Base-by-base conservation (phyloP, 2,797 vertebrate genomes). In the Muscicapa striata region DNA sequence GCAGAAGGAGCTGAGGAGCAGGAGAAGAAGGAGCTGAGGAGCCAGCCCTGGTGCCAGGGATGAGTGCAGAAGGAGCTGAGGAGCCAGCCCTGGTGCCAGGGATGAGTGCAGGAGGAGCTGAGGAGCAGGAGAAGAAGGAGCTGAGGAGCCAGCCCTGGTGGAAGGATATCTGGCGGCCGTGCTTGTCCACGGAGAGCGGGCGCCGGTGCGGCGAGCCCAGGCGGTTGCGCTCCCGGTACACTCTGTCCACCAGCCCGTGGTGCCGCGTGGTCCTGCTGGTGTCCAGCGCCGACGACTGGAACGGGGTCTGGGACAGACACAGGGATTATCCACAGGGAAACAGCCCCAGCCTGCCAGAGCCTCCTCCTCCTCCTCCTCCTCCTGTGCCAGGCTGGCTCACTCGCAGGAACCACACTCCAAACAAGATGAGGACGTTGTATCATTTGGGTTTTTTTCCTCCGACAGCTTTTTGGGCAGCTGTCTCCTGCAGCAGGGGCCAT, bases 161-260 rank as follows among this genome's bases (percentile, higher is more conserved):
- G 16, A 45, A 46, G 99, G 99, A 99, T 99, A 99, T 99, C 97
- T 99, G 99, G 64, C 99, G 98, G 75, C 99, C 99, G 1, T 99
- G 99, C 84, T 99, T 99, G 96, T 99, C 99, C 85, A 99, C 99
- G 1, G 99, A 99, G 70, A 99, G 98, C 5, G 99, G 99, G 61
- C 99, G 98, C 63, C 99, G 98, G 93, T 99, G 99, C 0, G 99
- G 99, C 32, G 99, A 99, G 70, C 98, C 98, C n/a, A 99, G 98
- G 64, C 99, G 99, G 97, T 99, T 99, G 1, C 99, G 97, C 72
- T 99, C 99, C 5, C 99, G 98, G 97, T 99, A 99, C 52, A 99
- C 99, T 5, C 99, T 98, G 95, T 99, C 99, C 93, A 99, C 99
- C 94, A 99, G 97, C 30, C 99, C 99, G 0, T 99, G 99, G 96